These are phyloP conservation scores for Planiliza haematocheilus DNA, from an alignment of 2,113 vertebrate genomes.

Conservation along the genomic window DNA sequence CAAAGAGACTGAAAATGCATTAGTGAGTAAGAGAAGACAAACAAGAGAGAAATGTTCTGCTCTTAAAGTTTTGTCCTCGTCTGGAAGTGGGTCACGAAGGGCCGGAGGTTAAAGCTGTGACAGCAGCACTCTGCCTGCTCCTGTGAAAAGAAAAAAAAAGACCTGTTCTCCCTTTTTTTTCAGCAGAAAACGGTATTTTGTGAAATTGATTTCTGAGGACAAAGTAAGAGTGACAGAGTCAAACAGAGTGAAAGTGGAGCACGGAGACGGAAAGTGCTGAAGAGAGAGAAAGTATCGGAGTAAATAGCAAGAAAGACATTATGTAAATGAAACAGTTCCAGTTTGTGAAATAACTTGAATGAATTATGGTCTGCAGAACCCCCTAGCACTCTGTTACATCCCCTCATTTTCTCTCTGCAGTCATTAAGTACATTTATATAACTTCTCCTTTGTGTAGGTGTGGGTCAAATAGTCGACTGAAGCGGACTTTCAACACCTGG, in stretches of 20 bases:
- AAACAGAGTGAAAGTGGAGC: slow-evolving; percentile 33
- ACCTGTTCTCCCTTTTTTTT: slow-evolving; percentile 30
- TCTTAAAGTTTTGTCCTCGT: slow-evolving; percentile 55
- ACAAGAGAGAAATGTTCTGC: slow-evolving; percentile 14
- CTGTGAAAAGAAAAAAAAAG: slow-evolving; percentile 16
- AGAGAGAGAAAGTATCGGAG: slow-evolving; percentile 3
- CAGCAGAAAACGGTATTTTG: slow-evolving; percentile 17
- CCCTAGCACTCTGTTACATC: slow-evolving; percentile 10
- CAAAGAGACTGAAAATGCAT: too few relatives aligned
- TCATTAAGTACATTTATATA: slow-evolving; percentile 57
- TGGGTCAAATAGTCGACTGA: slow-evolving; percentile 31
- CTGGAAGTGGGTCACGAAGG: slow-evolving; percentile 74
- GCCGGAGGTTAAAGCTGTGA: slow-evolving; percentile 67
- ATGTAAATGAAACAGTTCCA: slow-evolving; percentile 63
- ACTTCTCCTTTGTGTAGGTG: slow-evolving; percentile 48
- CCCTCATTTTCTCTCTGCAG: slow-evolving; percentile 37
- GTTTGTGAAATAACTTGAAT: slow-evolving; percentile 63
- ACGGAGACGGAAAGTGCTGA: neutral
- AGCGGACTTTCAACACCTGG: slow-evolving; percentile 30
- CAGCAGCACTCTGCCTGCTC: slow-evolving; percentile 53
- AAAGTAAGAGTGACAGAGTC: slow-evolving; percentile 29
- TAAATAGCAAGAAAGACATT: slow-evolving; percentile 31
- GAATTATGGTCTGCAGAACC: slow-evolving; percentile 40
- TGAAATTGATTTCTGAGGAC: slow-evolving; percentile 60
- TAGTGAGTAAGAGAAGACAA: slow-evolving; percentile 8